Evolutionary conservation across 1,140 invertebrate species (phyloP).

Genomic region (Sycophila sp.): DNA sequence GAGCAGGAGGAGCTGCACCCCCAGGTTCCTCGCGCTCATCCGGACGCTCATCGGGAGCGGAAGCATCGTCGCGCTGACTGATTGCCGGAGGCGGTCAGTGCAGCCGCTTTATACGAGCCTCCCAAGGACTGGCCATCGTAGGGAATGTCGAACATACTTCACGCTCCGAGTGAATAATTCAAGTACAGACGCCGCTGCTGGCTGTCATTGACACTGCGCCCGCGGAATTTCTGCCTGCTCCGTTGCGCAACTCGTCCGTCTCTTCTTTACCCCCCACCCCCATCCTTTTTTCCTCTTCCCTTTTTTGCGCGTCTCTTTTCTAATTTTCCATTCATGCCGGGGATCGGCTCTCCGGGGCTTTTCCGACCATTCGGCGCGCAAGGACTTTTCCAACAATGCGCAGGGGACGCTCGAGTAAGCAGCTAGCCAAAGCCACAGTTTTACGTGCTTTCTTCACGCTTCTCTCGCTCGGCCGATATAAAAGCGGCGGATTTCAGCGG

Average conservation of each 20-base stretch:
- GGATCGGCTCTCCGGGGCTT: no score
- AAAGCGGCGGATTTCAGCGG: conserved; percentile 8
- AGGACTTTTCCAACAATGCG: no score
- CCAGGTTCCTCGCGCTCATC: no score
- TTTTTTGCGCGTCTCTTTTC: no score
- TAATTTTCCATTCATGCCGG: no score
- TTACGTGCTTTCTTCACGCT: not conserved
- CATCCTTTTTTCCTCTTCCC: no score
- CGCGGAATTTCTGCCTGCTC: not conserved
- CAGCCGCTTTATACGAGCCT: conserved; percentile 44
- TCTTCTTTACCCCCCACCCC: not conserved
- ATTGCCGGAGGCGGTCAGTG: conserved; percentile 10
- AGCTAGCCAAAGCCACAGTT: not conserved
- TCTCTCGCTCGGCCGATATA: not conserved
- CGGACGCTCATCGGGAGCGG: not conserved
- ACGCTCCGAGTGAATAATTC: conserved; percentile 48
- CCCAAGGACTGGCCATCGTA: conserved; percentile 47
- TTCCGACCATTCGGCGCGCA: no score
- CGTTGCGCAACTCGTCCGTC: not conserved
- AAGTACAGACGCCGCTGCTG: conserved; percentile 45
- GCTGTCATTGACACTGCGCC: conserved; percentile 51
- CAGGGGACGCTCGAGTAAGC: not conserved
- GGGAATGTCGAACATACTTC: conserved; percentile 44
- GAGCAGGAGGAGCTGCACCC: not conserved
- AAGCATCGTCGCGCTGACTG: conserved; percentile 27